Percentiles rank a stretch among this genome's conserved stretches.
Evolutionary conservation across 2,113 vertebrate species (phyloP).

Genomic region (Syngnathus scovelli): DNA sequence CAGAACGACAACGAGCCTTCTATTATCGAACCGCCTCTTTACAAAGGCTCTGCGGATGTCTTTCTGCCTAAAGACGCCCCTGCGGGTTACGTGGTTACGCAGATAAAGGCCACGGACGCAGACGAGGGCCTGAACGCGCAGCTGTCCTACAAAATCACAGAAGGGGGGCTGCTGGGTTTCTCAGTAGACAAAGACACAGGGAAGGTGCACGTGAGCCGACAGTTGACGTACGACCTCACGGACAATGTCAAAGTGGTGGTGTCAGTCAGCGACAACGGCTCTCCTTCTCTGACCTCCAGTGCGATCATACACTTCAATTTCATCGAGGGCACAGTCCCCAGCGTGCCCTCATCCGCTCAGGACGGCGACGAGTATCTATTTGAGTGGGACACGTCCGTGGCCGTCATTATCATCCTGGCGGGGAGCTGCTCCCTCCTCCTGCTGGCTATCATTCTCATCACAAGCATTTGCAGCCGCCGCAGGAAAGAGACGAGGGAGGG

Average conservation of each 20-base stretch:
- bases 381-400: slow-evolving; percentile 86
- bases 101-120: slow-evolving; percentile 83
- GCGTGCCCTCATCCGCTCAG: slow-evolving; percentile 66
- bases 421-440: slow-evolving; percentile 90
- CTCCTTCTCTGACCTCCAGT: slow-evolving; percentile 78
- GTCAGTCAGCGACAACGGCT: slow-evolving; percentile 80
- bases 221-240: slow-evolving; percentile 80
- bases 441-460: slow-evolving; percentile 88
- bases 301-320: slow-evolving; percentile 82
- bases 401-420: slow-evolving; percentile 86
- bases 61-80: slow-evolving; percentile 81
- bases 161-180: slow-evolving; percentile 79
- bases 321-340: slow-evolving; percentile 71
- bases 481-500: slow-evolving; percentile 75
- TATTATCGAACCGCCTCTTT: slow-evolving; percentile 78
- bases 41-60: slow-evolving; percentile 84
- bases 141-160: slow-evolving; percentile 80
- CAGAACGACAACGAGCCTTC: slow-evolving; percentile 89
- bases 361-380: slow-evolving; percentile 64
- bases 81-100: slow-evolving; percentile 79
- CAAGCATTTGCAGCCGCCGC: slow-evolving; percentile 86
- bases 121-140: slow-evolving; percentile 85
- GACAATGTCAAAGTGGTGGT: slow-evolving; percentile 78
- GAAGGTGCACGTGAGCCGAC: slow-evolving; percentile 78
- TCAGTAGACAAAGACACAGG: slow-evolving; percentile 81